phyloP scores from a whole-genome alignment of 2,113 vertebrate genomes.

The Oncorhynchus mykiss region DNA sequence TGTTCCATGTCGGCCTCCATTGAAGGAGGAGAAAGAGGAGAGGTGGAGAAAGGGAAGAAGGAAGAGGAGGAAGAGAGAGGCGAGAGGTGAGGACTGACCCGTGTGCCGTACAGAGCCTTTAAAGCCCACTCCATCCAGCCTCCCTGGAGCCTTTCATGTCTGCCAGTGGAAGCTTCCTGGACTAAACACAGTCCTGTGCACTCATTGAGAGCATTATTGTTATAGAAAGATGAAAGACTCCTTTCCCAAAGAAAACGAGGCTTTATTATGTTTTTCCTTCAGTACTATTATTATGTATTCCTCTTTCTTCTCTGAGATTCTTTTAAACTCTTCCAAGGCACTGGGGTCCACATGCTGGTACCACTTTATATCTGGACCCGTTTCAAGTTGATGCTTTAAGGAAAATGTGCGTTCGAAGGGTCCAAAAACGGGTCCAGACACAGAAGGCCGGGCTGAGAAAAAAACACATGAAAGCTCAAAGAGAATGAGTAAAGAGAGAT shows the following conservation, averaged over 20 bases:
- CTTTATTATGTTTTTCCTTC: constrained; percentile 71
- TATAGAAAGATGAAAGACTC: constrained; percentile 74
- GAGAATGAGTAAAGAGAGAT: constrained; percentile 21
- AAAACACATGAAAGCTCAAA: constrained; percentile 53
- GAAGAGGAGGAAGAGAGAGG: constrained; percentile 41
- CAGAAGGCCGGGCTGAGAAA: constrained; percentile 40
- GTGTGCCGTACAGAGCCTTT: constrained; percentile 16
- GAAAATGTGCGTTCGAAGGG: constrained; percentile 67
- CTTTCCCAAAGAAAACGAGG: constrained; percentile 65
- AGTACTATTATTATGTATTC: constrained; percentile 76
- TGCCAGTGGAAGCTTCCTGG: constrained; percentile 64
- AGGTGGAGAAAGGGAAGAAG: constrained; percentile 33
- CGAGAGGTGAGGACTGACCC: background rate
- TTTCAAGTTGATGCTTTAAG: constrained; percentile 73
- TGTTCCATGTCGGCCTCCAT: constrained; percentile 34
- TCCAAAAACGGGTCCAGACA: constrained; percentile 70
- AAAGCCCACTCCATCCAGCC: constrained; percentile 48
- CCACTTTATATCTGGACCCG: constrained; percentile 67
- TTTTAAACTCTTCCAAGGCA: constrained; percentile 75
- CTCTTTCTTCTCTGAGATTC: constrained; percentile 68
- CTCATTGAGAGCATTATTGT: constrained; percentile 74
- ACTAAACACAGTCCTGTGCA: constrained; percentile 63
- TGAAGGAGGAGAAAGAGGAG: constrained; percentile 22
- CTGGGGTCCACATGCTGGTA: constrained; percentile 67
- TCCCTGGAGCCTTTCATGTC: constrained; percentile 69